Conservation (phyloP, 1,140 invertebrate species). For the Venturia canescens region DNA sequence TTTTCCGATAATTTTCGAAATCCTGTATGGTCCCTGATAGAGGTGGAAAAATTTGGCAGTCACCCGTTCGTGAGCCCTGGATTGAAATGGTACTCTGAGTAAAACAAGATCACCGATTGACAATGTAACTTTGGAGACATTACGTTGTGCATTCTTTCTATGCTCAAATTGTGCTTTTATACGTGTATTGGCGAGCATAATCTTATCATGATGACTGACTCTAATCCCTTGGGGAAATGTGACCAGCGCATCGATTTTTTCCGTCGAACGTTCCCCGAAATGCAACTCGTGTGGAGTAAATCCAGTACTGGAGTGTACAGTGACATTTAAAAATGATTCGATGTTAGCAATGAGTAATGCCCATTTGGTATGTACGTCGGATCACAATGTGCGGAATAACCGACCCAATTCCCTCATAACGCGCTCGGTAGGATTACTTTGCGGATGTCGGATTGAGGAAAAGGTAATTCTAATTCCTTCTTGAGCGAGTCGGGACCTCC, state of each 20-base stretch:
- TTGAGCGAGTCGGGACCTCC: slow-evolving; percentile 25
- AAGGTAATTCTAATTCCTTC: slow-evolving; percentile 23
- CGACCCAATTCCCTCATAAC: slow-evolving; percentile 41
- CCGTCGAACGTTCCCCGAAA: slow-evolving; percentile 29
- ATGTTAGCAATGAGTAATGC: slow-evolving; percentile 22
- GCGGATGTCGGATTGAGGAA: slow-evolving; percentile 38
- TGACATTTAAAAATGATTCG: slow-evolving; percentile 31
- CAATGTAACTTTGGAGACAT: neutral
- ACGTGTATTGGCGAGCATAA: neutral
- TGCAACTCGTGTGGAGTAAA: slow-evolving; percentile 51
- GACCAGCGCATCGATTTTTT: neutral
- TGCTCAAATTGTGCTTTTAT: slow-evolving; percentile 5
- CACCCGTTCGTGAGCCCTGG: neutral
- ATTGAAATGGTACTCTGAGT: neutral
- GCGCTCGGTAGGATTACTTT: slow-evolving; percentile 42
- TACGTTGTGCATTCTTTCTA: neutral
- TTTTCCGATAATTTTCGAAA: neutral
- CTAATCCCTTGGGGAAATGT: neutral
- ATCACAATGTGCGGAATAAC: slow-evolving; percentile 41
- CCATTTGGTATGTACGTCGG: slow-evolving; percentile 37
- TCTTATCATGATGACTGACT: neutral
- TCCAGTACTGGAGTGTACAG: slow-evolving; percentile 44
- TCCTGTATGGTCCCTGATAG: neutral
- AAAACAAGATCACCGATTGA: slow-evolving; percentile 30
- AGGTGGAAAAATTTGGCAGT: slow-evolving; percentile 29